A percentile compares a stretch with the other conserved stretches of the same genome.
These are phyloP conservation scores for Eutolmus rufibarbis DNA, from an alignment of 2,888 invertebrate genomes.

Conservation along the genomic window DNA sequence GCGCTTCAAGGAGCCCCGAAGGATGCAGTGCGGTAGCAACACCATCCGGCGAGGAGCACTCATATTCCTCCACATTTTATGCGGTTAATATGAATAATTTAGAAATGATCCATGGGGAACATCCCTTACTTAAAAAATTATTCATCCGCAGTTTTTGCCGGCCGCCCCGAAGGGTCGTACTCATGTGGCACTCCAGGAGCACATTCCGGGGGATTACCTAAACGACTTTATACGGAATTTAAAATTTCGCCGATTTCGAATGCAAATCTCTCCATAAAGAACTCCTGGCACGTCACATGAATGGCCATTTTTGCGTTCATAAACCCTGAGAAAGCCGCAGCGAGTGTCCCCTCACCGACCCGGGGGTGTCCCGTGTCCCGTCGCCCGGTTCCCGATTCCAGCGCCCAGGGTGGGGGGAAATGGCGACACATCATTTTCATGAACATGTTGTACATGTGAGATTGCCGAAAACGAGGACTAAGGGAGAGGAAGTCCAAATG, in stretches of 20 bases:
- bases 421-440: constrained; percentile 47
- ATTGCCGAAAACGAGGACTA: constrained; percentile 26
- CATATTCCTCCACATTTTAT: constrained; percentile 30
- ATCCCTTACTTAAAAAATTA: constrained; percentile 40
- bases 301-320: constrained; percentile 43
- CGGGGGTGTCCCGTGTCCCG: neutral
- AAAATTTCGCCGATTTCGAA: constrained; percentile 48
- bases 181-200: constrained; percentile 16
- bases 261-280: constrained; percentile 52
- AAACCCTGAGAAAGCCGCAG: constrained; percentile 15
- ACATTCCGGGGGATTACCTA: constrained; percentile 38
- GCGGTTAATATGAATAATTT: constrained; percentile 40
- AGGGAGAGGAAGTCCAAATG: constrained; percentile 32
- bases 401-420: neutral
- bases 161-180: neutral
- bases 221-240: constrained; percentile 40
- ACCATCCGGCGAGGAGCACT: neutral
- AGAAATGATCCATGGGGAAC: constrained; percentile 37
- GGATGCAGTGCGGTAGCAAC: neutral
- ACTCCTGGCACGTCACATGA: constrained; percentile 52
- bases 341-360: neutral
- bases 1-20: neutral
- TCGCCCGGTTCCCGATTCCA: neutral
- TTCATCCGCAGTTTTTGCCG: constrained; percentile 35
- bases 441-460: constrained; percentile 44